Evolutionary conservation across 2,888 invertebrate species (phyloP).

Genomic region (Orchesellides sinensis): DNA sequence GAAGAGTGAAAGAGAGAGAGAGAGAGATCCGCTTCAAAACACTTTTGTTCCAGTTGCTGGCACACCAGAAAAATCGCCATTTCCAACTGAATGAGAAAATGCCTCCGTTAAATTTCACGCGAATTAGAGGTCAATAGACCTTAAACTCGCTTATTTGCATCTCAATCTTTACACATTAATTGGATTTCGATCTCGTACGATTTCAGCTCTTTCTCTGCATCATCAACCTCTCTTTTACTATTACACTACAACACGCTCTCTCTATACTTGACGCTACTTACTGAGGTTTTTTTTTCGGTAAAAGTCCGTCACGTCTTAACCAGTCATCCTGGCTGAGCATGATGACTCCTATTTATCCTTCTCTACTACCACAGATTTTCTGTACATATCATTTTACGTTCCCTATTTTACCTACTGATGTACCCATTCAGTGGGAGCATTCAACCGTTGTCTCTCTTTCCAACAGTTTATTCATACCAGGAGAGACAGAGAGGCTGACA

Average conservation of each 20-base stretch:
- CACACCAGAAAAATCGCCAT: slow-evolving; percentile 75
- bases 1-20: slow-evolving; percentile 11
- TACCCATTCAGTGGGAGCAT: not conserved
- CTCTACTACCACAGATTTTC: too few relatives aligned
- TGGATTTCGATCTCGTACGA: slow-evolving; percentile 73
- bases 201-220: slow-evolving; percentile 43
- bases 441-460: not conserved
- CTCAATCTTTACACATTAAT: slow-evolving; percentile 75
- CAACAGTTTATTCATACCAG: slow-evolving; percentile 4
- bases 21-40: slow-evolving; percentile 45
- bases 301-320: slow-evolving; percentile 16
- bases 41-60: slow-evolving; percentile 73
- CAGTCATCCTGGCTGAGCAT: slow-evolving; percentile 34
- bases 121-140: slow-evolving; percentile 75
- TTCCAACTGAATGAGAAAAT: slow-evolving; percentile 75
- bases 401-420: too few relatives aligned
- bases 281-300: not conserved
- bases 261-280: too few relatives aligned
- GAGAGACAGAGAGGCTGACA: too few relatives aligned
- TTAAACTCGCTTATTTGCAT: slow-evolving; percentile 75
- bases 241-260: not conserved
- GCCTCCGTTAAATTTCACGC: slow-evolving; percentile 75
- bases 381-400: not conserved
- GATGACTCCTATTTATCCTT: slow-evolving; percentile 19
- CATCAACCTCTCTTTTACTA: slow-evolving; percentile 56